A percentile compares a stretch with the other conserved stretches of the same genome.
These are phyloP conservation scores for Spatulosminthurus flaviceps DNA, from an alignment of 2,888 invertebrate species.

Conservation along the genomic window DNA sequence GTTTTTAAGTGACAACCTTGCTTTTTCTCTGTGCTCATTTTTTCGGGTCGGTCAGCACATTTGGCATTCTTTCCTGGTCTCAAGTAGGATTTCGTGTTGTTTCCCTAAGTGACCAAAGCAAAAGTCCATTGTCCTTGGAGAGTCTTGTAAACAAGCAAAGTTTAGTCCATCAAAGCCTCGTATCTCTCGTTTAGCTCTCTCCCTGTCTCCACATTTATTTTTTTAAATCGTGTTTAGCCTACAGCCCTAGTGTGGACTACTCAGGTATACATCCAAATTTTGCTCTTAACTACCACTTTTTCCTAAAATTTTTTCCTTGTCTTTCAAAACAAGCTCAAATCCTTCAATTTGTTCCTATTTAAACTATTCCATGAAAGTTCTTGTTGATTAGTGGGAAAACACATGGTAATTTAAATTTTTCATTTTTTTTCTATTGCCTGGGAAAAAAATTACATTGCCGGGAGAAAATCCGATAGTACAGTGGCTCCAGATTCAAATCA, in stretches of 20 bases:
- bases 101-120: conserved; percentile 46
- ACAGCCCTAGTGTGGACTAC: conserved; percentile 52
- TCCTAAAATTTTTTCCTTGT: too few relatives aligned
- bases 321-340: too few relatives aligned
- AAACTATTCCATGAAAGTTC: too few relatives aligned
- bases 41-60: conserved; percentile 42
- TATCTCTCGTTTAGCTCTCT: not conserved
- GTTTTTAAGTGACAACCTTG: conserved; percentile 22
- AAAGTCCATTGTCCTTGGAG: conserved; percentile 3
- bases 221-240: conserved; percentile 20
- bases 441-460: not conserved
- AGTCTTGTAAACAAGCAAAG: conserved; percentile 26
- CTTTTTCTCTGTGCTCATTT: conserved; percentile 22
- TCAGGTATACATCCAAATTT: too few relatives aligned
- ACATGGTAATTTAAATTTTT: too few relatives aligned
- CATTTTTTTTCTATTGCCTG: too few relatives aligned
- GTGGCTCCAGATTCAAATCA: not conserved
- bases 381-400: too few relatives aligned
- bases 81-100: conserved; percentile 46
- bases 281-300: too few relatives aligned
- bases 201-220: not conserved
- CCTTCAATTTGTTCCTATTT: too few relatives aligned
- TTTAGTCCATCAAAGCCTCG: conserved; percentile 30
- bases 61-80: conserved; percentile 50
- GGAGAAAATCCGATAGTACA: conserved; percentile 32